Percentiles rank a stretch among this genome's conserved stretches.
Evolutionary conservation across 2,888 invertebrate species (phyloP).

Genomic region (Panopea generosa): DNA sequence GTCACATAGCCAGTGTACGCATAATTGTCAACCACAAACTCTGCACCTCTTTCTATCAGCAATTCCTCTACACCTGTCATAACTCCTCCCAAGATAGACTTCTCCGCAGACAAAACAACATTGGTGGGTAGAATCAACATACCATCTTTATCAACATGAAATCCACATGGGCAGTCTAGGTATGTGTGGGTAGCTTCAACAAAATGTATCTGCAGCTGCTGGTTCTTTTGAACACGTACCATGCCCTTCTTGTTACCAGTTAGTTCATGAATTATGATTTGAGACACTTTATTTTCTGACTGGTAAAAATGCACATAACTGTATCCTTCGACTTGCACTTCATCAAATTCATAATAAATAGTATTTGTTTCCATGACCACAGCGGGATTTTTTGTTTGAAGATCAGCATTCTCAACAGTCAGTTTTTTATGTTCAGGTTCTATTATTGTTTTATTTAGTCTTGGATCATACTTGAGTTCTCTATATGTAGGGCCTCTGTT

Average conservation of each 20-base stretch:
- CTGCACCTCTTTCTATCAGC: constrained; percentile 68
- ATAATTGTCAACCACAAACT: constrained; percentile 59
- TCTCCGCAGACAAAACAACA: constrained; percentile 68
- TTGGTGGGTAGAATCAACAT: constrained; percentile 73
- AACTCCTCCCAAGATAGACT: constrained; percentile 68
- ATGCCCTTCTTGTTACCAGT: constrained; percentile 76
- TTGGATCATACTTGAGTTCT: constrained; percentile 76
- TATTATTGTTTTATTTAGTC: constrained; percentile 66
- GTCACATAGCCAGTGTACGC: constrained; percentile 61
- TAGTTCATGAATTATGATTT: constrained; percentile 71
- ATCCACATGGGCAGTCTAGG: constrained; percentile 75
- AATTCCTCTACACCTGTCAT: constrained; percentile 73
- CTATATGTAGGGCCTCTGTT: constrained; percentile 74
- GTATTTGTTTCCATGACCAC: constrained; percentile 72
- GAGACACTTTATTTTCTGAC: constrained; percentile 63
- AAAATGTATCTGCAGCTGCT: constrained; percentile 70
- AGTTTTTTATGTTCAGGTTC: constrained; percentile 74
- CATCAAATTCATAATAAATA: constrained; percentile 74
- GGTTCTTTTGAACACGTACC: constrained; percentile 68
- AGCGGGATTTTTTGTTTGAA: constrained; percentile 70
- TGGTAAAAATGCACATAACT: constrained; percentile 77
- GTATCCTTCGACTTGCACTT: constrained; percentile 73
- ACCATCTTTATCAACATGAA: constrained; percentile 73
- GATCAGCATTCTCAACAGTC: constrained; percentile 66
- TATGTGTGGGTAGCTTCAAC: constrained; percentile 77